Evolutionary conservation across 2,797 vertebrate species (phyloP), one percentile per base, ranked within the genome.

Genomic region (Neomorphus geoffroyi): DNA sequence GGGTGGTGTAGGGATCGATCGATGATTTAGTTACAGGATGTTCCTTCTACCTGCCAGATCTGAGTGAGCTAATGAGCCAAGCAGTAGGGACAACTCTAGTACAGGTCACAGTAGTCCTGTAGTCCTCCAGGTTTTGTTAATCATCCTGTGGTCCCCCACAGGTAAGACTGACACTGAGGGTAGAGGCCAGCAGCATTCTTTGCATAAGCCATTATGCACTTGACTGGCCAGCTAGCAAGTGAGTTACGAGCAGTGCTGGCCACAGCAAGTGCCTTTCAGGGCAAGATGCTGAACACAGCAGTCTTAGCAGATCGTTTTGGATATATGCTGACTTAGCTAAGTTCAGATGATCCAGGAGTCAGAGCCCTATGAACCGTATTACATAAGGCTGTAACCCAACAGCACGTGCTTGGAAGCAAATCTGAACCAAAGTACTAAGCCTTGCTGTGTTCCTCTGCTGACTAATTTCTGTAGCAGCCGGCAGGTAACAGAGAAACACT

Each of bases 401-500:
- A 78, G 61, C 72, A 53, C 23, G 39, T 7, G 53, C 56, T 78
- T 93, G 81, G 71, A 83, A 77, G 43, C 0, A 4, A 50, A 39
- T 69, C 54, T 33, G 61, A 89, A 82, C n/a, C 2, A 0, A 82
- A 74, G 48, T 2, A 1, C 39, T 64, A 57, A 87, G 64, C 41
- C 56, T 74, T 35, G 43, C 72, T 65, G 43, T 5, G 54, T 54
- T 88, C 54, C n/a, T 65, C 79, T n/a, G 80, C 57, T 78, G 79
- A 85, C 67, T 83, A 78, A 88, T 70, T 88, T 90, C 75, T 66
- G 83, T 66, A 77, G 43, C 46, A 90, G 61, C 62, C 75, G 86
- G 33, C 80, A 94, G 86, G 86, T 95, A 86, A 72, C 39, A 62
- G 58, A 50, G 57, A 72, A 86, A 73, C 10, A 26, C 24, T 75